Evolutionary conservation across 1,140 invertebrate species (phyloP), one percentile per base, ranked within the genome.

Genomic region (Caenorhabditis inopinata): DNA sequence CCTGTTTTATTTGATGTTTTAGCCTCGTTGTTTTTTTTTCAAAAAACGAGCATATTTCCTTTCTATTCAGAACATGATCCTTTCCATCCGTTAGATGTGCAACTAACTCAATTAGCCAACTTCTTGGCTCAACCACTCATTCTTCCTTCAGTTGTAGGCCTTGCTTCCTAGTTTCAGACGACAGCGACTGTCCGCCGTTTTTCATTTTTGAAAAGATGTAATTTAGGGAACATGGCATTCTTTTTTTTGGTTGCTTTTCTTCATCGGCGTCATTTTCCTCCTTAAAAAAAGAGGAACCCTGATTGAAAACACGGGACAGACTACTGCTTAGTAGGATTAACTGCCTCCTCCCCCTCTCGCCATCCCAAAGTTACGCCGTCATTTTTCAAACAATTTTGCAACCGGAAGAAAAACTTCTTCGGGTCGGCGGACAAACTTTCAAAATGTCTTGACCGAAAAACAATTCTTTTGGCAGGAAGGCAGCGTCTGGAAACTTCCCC

Each of bases 151-250:
- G 58, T 68, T 32, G 35, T 42, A 7, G 5, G 38, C 38, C 14
- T 14, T 42, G 25, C 38, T 21, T 38, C 11, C 25, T 29, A 68
- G 58, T 68, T 68, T 68, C 58, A 68, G 58, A 68, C 51, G 32
- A 68, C 58, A 38, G 38, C 58, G 58, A 68, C 29, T 7, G 38
- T 38, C 58, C 58, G 58, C 38, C 38, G 35, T 68, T 68, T 68
- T 68, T 68, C 58, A 68, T 68, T 23, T 68, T 68, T 68, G 58
- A 68, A 68, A 68, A 68, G 58, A 68, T 68, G 58, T 68, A 68
- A 68, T 68, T 68, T 68, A 68, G 58, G 58, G 58, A 68, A n/a
- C n/a, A n/a, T 68, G 58, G 38, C 58, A 68, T 42, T 32, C n/a
- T 25, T 14, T 58, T n/a, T 58, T 18, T n/a, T 5, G 38, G 38